These are phyloP conservation scores for Carabus problematicus DNA, from an alignment of 2,888 invertebrate genomes.

Conservation along the genomic window DNA sequence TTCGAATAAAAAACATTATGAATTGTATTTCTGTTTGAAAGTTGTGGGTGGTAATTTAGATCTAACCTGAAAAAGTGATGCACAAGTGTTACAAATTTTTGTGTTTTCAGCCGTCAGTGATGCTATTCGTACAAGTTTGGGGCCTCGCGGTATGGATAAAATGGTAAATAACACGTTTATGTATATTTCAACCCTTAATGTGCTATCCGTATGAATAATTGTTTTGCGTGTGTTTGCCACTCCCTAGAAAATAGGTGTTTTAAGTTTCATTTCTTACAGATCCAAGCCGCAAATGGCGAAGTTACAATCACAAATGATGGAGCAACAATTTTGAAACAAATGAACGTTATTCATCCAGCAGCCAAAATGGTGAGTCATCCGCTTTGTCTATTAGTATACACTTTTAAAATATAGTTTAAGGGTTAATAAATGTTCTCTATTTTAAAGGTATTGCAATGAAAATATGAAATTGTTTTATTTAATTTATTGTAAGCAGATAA, in stretches of 20 bases:
- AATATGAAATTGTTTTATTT: too few relatives aligned
- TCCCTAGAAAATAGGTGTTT: conserved; percentile 21
- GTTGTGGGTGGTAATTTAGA: not conserved
- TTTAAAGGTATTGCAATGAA: too few relatives aligned
- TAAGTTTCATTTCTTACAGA: conserved; percentile 63
- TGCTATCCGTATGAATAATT: conserved; percentile 8
- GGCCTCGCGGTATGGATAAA: conserved; percentile 99
- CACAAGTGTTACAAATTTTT: conserved; percentile 33
- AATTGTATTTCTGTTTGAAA: conserved; percentile 13
- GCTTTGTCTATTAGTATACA: too few relatives aligned
- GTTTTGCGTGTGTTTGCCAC: conserved; percentile 35
- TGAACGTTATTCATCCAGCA: conserved; percentile 98
- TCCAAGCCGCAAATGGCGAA: conserved; percentile 95
- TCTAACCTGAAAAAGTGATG: conserved; percentile 25
- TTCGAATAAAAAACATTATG: not conserved
- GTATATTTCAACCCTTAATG: not conserved
- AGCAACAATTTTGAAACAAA: conserved; percentile 98
- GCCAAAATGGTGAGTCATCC: conserved; percentile 87
- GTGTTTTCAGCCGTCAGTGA: conserved; percentile 88
- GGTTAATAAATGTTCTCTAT: too few relatives aligned
- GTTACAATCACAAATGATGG: conserved; percentile 99
- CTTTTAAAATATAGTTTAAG: too few relatives aligned
- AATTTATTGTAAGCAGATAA: too few relatives aligned
- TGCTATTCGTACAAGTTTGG: conserved; percentile 98
- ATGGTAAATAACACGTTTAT: conserved; percentile 72